Evolutionary conservation across 2,113 vertebrate genomes (phyloP), one percentile per base, ranked within the genome.

Genomic region (Lagopus leucura): DNA sequence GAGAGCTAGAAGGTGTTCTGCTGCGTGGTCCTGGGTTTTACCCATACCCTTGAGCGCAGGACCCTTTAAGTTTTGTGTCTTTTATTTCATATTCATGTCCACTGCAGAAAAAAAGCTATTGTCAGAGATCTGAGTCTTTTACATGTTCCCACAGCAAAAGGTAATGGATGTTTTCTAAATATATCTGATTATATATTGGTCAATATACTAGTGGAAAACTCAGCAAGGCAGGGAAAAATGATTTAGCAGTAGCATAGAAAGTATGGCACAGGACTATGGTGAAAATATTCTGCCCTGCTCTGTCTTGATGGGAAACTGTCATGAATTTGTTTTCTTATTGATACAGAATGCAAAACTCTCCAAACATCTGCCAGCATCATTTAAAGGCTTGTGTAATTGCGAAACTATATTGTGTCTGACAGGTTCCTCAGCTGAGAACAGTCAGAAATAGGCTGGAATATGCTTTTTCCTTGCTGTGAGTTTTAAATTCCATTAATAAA

Each of bases 361-460:
- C 15, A 90, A 94, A 82, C 78, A 88, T 94, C 94, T 93, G 88
- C 48, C 91, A 94, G n/a, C 20, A 65, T 92, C 88, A 85, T 82
- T 95, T 57, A 87, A 71, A 77, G 61, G 4, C 57, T 66, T 79
- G 65, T 94, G 67, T 36, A 66, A 89, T 9, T 32, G 52, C 43
- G 40, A 80, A 80, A 75, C 79, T 87, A 36, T 91, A 94, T 92
- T 81, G 72, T 82, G 32, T 43, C 77, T 94, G 93, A 93, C 84
- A 63, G 70, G 61, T 89, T 86, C 61, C 80, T 83, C 80, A 14
- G 89, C 9, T 75, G 86, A 70, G 92, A 91, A 75, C 69, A 90
- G 65, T 87, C 77, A 89, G 65, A 94, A 93, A 90, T 84, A 85
- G 60, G 60, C 73, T 38, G 22, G 79, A 76, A 95, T 92, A 93